Percentiles rank a stretch among this genome's conserved stretches.
Evolutionary conservation across 1,140 invertebrate genomes (phyloP).

Genomic region (Papilio polyxenes): DNA sequence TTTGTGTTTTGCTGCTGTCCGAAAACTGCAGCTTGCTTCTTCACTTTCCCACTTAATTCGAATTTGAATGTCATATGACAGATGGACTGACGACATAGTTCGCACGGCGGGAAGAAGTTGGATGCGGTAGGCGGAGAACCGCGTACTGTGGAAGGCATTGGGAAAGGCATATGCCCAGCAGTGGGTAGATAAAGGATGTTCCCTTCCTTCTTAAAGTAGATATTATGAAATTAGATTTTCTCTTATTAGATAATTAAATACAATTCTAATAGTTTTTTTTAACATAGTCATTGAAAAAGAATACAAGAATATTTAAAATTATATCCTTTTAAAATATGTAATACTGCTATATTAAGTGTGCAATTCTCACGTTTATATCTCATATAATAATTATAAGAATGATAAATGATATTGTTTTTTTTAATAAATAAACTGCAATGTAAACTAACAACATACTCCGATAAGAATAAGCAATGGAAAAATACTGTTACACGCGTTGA

Average conservation of each 20-base stretch:
- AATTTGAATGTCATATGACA: no score
- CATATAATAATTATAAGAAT: background rate
- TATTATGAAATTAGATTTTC: background rate
- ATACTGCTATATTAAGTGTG: background rate
- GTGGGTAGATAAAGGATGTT: no score
- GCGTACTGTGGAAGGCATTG: no score
- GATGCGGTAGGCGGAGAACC: no score
- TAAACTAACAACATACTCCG: no score
- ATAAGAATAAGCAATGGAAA: background rate
- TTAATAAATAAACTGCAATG: background rate
- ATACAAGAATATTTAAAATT: background rate
- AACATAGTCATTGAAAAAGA: background rate
- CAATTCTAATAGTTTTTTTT: background rate
- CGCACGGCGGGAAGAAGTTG: no score
- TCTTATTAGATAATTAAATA: background rate
- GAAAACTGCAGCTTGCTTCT: background rate
- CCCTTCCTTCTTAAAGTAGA: background rate
- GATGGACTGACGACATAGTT: no score
- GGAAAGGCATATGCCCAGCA: no score
- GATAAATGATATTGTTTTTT: conserved; percentile 10
- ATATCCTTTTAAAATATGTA: background rate
- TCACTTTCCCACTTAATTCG: no score
- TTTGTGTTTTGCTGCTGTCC: background rate
- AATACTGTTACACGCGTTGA: background rate
- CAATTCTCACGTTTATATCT: background rate